phyloP scores from a whole-genome alignment of 2,888 invertebrate genomes.

The Trachelus tabidus region DNA sequence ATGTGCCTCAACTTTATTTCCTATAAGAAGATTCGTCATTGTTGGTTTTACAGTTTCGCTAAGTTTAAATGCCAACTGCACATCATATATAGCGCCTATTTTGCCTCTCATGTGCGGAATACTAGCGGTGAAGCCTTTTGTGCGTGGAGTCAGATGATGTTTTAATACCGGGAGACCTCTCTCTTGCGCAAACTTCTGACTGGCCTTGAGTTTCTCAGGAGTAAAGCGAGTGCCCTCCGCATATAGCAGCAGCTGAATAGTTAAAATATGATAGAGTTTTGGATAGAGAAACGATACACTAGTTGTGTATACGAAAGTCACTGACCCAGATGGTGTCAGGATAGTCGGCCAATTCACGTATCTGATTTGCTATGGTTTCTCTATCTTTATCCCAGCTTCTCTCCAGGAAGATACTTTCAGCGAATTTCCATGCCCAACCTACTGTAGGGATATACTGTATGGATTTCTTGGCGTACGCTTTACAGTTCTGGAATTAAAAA shows the following conservation, averaged over 20 bases:
- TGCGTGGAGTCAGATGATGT: conserved; percentile 92
- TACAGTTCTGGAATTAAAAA: conserved; percentile 79
- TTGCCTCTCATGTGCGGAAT: conserved; percentile 83
- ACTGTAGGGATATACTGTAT: conserved; percentile 91
- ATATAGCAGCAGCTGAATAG: conserved; percentile 81
- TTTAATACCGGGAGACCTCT: conserved; percentile 87
- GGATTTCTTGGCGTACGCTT: conserved; percentile 94
- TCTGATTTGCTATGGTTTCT: conserved; percentile 82
- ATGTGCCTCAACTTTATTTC: conserved; percentile 78
- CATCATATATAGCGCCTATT: conserved; percentile 86
- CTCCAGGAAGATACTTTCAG: conserved; percentile 93
- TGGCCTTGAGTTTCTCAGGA: conserved; percentile 85
- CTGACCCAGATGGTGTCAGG: conserved; percentile 91
- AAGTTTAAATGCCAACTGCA: conserved; percentile 78
- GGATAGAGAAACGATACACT: background rate
- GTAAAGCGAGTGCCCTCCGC: conserved; percentile 96
- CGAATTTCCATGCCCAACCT: conserved; percentile 97
- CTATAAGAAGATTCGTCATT: conserved; percentile 80
- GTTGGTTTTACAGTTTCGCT: conserved; percentile 79
- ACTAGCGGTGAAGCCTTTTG: conserved; percentile 93
- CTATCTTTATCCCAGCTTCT: conserved; percentile 92
- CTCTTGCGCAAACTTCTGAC: conserved; percentile 86
- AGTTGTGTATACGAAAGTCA: conserved; percentile 26
- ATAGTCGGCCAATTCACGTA: conserved; percentile 85
- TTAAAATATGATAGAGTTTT: conserved; percentile 42